Evolutionary conservation across 2,888 invertebrate genomes (phyloP).

Genomic region (Idaea biselata): DNA sequence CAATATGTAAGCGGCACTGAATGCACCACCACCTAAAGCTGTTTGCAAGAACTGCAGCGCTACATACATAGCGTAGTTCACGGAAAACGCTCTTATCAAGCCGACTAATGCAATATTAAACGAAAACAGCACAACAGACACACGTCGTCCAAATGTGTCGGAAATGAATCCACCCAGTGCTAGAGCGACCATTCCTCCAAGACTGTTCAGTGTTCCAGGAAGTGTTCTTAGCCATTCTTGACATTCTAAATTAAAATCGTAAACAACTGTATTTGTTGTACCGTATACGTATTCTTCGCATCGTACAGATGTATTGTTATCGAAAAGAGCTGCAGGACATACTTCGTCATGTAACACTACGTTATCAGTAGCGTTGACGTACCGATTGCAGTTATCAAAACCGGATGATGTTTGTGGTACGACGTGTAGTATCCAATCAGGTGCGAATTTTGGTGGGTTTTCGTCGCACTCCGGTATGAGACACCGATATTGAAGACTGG

Average conservation of each 20-base stretch:
- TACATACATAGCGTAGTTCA: conserved; percentile 67
- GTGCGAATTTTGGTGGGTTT: conserved; percentile 47
- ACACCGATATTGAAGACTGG: conserved; percentile 61
- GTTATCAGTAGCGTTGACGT: conserved; percentile 38
- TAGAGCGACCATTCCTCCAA: conserved; percentile 85
- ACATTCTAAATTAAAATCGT: conserved; percentile 68
- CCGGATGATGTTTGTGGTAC: conserved; percentile 55
- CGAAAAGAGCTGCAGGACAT: conserved; percentile 56
- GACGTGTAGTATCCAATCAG: conserved; percentile 59
- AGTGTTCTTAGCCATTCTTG: conserved; percentile 86
- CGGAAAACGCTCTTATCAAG: conserved; percentile 62
- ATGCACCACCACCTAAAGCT: conserved; percentile 67
- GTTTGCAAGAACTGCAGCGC: conserved; percentile 64
- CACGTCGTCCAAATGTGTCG: conserved; percentile 77
- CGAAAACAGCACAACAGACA: conserved; percentile 63
- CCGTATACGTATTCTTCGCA: conserved; percentile 64
- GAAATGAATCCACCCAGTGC: conserved; percentile 85
- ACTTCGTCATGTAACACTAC: conserved; percentile 29
- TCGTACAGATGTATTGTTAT: conserved; percentile 45
- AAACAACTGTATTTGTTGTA: conserved; percentile 63
- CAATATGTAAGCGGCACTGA: conserved; percentile 72
- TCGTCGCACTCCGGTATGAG: conserved; percentile 58
- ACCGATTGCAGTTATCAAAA: conserved; percentile 61
- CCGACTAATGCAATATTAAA: conserved; percentile 65
- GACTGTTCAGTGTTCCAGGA: conserved; percentile 87